These are phyloP conservation scores for Drosophila persimilis DNA, from an alignment of 1,140 invertebrate genomes.

Conservation along the genomic window DNA sequence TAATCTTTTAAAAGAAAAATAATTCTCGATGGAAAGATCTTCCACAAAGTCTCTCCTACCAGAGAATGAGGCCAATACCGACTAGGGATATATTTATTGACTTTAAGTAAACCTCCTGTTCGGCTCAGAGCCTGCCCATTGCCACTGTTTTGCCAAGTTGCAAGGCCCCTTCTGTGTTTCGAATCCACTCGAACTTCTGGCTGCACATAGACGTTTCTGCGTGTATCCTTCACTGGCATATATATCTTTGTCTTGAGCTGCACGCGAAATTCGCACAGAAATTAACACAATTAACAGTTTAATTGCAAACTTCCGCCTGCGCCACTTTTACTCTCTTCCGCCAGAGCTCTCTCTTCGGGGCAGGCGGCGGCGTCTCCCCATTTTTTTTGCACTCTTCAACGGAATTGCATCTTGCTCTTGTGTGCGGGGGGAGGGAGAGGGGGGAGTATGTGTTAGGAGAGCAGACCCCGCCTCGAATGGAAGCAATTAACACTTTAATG, in stretches of 20 bases:
- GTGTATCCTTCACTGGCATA: background rate
- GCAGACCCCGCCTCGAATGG: conserved; percentile 43
- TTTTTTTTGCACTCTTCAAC: conserved; percentile 21
- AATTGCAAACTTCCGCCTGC: conserved; percentile 76
- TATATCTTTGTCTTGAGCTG: conserved; percentile 28
- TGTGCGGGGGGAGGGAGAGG: background rate
- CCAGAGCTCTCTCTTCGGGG: conserved; percentile 23
- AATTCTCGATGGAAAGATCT: no score
- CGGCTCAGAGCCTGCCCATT: no score
- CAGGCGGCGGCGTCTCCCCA: conserved; percentile 28
- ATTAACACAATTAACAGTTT: conserved; percentile 81
- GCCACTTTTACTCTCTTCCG: conserved; percentile 49
- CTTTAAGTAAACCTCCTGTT: no score
- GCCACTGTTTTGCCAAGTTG: no score
- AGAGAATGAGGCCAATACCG: no score
- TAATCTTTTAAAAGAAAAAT: no score
- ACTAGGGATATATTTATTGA: no score
- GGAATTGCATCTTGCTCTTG: conserved; percentile 30
- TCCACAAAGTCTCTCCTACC: no score
- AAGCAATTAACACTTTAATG: conserved; percentile 80
- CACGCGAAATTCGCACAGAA: conserved; percentile 69
- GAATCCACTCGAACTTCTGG: no score
- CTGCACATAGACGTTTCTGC: no score
- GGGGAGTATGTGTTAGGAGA: no score
- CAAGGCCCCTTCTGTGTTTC: no score